phyloP scores from a whole-genome alignment of 2,888 invertebrate genomes.

The Lochmaea crataegi region DNA sequence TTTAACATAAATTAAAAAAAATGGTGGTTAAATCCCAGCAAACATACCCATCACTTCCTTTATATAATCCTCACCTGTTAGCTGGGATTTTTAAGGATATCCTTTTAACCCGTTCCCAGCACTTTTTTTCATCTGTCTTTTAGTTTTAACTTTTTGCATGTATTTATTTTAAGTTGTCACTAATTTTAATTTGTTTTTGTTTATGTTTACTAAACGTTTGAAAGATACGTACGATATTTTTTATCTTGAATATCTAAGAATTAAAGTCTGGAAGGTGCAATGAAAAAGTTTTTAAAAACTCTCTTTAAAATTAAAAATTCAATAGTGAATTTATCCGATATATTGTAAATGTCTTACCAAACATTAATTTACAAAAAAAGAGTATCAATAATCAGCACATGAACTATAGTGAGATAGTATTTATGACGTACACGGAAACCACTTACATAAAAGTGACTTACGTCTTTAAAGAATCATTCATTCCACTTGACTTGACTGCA shows the following conservation, averaged over 20 bases:
- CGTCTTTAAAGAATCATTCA: too few species aligned
- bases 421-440: too few species aligned
- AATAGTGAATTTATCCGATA: too few species aligned
- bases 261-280: not conserved
- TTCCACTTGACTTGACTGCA: too few species aligned
- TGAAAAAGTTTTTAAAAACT: too few species aligned
- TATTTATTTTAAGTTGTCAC: constrained; percentile 54
- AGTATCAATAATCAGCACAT: too few species aligned
- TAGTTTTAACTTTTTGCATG: constrained; percentile 56
- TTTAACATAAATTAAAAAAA: constrained; percentile 44
- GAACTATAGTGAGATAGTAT: too few species aligned
- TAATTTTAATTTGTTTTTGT: constrained; percentile 47
- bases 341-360: too few species aligned
- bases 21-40: constrained; percentile 54
- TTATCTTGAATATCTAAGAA: not conserved
- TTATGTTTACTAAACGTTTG: not conserved
- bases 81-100: constrained; percentile 58
- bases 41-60: constrained; percentile 42
- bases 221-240: not conserved
- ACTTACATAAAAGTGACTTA: too few species aligned
- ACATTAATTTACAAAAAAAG: too few species aligned
- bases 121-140: constrained; percentile 58
- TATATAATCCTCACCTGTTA: constrained; percentile 40
- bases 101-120: constrained; percentile 57
- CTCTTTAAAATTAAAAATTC: not conserved